Percentiles rank a stretch among this genome's conserved stretches.
Evolutionary conservation across 2,888 invertebrate species (phyloP).

Genomic region (Synergus itoensis): DNA sequence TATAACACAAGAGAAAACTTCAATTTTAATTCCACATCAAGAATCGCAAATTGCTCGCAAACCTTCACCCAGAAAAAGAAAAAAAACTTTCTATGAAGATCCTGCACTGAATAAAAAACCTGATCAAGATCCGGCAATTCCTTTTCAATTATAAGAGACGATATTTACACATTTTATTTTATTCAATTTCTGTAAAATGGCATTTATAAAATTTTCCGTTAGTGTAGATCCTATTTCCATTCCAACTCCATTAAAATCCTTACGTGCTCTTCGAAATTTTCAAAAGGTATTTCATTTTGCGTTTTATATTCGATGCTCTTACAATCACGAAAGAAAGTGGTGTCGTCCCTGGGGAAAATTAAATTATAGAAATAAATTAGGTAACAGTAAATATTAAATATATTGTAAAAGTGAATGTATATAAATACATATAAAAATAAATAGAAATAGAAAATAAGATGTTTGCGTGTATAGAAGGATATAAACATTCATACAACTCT

Average conservation of each 20-base stretch:
- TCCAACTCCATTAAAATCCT: constrained; percentile 3
- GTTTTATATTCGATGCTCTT: constrained; percentile 33
- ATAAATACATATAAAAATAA: background rate
- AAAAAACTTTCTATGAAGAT: background rate
- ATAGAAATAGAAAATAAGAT: background rate
- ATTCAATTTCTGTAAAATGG: background rate
- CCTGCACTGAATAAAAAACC: background rate
- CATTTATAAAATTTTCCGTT: background rate
- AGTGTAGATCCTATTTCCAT: background rate
- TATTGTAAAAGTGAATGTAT: background rate
- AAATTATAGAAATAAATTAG: background rate
- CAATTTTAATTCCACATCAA: background rate
- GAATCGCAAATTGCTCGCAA: background rate
- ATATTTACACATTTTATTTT: background rate
- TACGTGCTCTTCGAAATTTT: background rate
- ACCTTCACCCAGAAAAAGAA: background rate
- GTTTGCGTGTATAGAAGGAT: too few species aligned
- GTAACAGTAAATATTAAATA: background rate
- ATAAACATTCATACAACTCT: too few species aligned
- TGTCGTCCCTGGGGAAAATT: constrained; percentile 26
- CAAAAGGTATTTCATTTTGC: background rate
- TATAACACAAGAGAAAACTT: background rate
- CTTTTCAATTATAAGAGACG: background rate
- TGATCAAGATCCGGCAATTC: background rate
- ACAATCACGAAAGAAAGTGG: constrained; percentile 45